Evolutionary conservation across 2,888 invertebrate species (phyloP).

Genomic region (Nymphalis urticae): DNA sequence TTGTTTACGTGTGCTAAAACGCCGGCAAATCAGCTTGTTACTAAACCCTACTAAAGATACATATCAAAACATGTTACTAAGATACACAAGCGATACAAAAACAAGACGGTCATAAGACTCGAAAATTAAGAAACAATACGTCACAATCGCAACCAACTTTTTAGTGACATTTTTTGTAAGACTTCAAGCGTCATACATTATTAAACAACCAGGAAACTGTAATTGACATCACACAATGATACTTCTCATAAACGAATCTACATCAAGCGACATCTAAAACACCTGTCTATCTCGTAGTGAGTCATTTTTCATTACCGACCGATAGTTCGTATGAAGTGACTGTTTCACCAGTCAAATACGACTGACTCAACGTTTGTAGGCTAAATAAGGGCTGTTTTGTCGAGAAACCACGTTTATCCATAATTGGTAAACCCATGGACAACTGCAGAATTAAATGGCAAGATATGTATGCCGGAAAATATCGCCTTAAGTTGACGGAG

Average conservation of each 20-base stretch:
- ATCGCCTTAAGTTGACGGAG: conserved; percentile 46
- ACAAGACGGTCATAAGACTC: conserved; percentile 14
- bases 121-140: conserved; percentile 14
- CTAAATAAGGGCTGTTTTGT: conserved; percentile 74
- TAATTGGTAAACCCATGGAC: conserved; percentile 64
- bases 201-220: conserved; percentile 37
- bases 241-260: conserved; percentile 43
- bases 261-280: conserved; percentile 42
- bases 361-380: conserved; percentile 59
- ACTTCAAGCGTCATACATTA: neutral
- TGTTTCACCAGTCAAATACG: conserved; percentile 57
- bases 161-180: conserved; percentile 27
- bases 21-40: conserved; percentile 28
- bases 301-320: conserved; percentile 59
- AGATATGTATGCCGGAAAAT: conserved; percentile 73
- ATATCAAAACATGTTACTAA: conserved; percentile 24
- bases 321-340: conserved; percentile 56
- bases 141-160: conserved; percentile 8
- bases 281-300: conserved; percentile 68
- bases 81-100: conserved; percentile 24
- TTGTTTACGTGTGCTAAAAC: conserved; percentile 62
- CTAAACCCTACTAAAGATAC: conserved; percentile 27
- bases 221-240: conserved; percentile 54
- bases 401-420: conserved; percentile 66
- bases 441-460: conserved; percentile 58